Evolutionary conservation across 2,888 invertebrate genomes (phyloP).

Genomic region (Brachyptera putata): DNA sequence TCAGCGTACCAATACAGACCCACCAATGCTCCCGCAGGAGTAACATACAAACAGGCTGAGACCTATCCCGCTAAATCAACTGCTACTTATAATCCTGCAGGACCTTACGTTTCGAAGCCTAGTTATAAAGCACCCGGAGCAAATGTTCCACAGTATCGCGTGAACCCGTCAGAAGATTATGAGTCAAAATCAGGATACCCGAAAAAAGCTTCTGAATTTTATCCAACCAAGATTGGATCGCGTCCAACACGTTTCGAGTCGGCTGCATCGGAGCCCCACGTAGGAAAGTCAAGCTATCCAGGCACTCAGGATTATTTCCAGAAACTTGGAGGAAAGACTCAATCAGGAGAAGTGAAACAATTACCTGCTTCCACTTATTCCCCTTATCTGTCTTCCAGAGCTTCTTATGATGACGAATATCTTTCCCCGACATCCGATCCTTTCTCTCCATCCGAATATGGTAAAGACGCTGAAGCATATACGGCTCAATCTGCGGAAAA

Average conservation of each 20-base stretch:
- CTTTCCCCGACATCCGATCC: background rate
- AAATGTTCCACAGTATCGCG: background rate
- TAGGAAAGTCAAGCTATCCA: slow-evolving; percentile 20
- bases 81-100: background rate
- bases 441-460: slow-evolving; percentile 31
- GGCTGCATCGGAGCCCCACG: slow-evolving; percentile 5
- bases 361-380: no score
- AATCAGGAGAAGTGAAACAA: no score
- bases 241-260: background rate
- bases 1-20: background rate
- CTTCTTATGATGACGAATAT: background rate
- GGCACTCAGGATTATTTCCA: no score
- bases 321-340: no score
- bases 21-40: no score
- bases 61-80: background rate
- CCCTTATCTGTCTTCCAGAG: slow-evolving; percentile 22
- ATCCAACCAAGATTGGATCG: slow-evolving; percentile 16
- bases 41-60: background rate
- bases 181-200: slow-evolving; percentile 13
- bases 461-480: slow-evolving; percentile 31
- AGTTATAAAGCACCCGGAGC: background rate
- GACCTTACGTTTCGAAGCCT: background rate
- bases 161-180: background rate
- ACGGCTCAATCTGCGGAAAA: slow-evolving; percentile 31
- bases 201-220: slow-evolving; percentile 12